Percentiles rank a stretch among this genome's conserved stretches.
phyloP scores from a whole-genome alignment of 2,113 vertebrate genomes.

The Phocoena phocoena region DNA sequence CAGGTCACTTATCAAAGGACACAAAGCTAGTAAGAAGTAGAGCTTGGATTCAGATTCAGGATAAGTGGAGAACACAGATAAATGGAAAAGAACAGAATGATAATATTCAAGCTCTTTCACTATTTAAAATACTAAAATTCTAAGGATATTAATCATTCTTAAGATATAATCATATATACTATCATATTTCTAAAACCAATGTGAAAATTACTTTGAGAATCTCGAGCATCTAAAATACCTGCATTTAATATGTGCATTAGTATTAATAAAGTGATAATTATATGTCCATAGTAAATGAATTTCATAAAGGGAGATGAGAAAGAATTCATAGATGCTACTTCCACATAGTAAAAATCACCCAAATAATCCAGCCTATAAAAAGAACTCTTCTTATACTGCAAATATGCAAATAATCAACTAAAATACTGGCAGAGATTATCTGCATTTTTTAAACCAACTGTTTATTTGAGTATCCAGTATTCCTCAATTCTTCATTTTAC shows the following conservation, averaged over 20 bases:
- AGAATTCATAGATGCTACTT: neutral
- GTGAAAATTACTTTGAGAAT: conserved; percentile 22
- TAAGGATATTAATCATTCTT: neutral
- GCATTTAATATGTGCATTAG: neutral
- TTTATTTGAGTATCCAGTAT: neutral
- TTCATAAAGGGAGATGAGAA: neutral
- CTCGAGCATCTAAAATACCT: neutral
- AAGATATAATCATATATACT: neutral
- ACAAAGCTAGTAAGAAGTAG: neutral
- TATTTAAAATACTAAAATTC: conserved; percentile 40
- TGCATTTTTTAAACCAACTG: neutral
- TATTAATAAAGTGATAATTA: neutral
- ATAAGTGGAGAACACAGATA: neutral
- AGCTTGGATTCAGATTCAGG: neutral
- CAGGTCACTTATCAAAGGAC: neutral
- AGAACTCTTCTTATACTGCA: neutral
- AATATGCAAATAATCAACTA: neutral
- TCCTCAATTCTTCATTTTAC: neutral
- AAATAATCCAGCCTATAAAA: neutral
- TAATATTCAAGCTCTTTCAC: neutral
- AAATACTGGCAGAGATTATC: neutral
- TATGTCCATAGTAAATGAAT: neutral
- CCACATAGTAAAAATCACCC: neutral
- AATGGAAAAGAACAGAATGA: neutral
- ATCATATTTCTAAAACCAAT: conserved; percentile 19